These are phyloP conservation scores for Mnemiopsis leidyi DNA, from an alignment of 37 sponge, comb jelly and placozoan genomes.

Conservation along the genomic window DNA sequence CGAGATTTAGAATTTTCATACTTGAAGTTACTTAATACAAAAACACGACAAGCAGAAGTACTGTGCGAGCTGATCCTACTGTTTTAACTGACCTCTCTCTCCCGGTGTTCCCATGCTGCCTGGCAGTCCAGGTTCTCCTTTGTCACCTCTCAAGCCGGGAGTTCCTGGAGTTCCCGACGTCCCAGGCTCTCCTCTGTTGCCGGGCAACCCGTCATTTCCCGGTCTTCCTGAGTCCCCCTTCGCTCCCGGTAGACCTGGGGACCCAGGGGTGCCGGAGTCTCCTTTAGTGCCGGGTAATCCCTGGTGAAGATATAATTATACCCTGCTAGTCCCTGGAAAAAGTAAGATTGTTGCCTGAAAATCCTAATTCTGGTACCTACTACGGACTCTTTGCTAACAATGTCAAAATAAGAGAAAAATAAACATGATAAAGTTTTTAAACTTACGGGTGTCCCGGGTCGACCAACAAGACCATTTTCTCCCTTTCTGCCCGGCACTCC, in stretches of 20 bases:
- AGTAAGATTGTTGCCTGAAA: too few relatives aligned
- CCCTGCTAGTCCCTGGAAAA: too few relatives aligned
- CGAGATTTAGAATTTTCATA: too few relatives aligned
- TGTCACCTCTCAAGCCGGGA: slow-evolving; percentile 68
- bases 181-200: slow-evolving; percentile 64
- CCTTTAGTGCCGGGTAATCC: slow-evolving; percentile 65
- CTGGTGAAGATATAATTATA: too few relatives aligned
- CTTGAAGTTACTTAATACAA: too few relatives aligned
- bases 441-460: slow-evolving; percentile 54
- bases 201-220: slow-evolving; percentile 68
- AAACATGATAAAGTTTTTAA: too few relatives aligned
- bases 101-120: slow-evolving; percentile 1
- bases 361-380: too few relatives aligned
- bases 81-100: background rate
- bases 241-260: slow-evolving; percentile 57
- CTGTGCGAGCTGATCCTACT: too few relatives aligned
- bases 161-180: slow-evolving; percentile 38
- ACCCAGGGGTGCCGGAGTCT: slow-evolving; percentile 28
- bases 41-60: too few relatives aligned
- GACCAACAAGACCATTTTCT: slow-evolving; percentile 62
- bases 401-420: too few relatives aligned
- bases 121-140: slow-evolving; percentile 63
- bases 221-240: slow-evolving; percentile 51
- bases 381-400: too few relatives aligned
- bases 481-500: slow-evolving; percentile 56